Base-by-base conservation (phyloP, 1,140 invertebrate genomes). In the Cyrtorhinus lividipennis region DNA sequence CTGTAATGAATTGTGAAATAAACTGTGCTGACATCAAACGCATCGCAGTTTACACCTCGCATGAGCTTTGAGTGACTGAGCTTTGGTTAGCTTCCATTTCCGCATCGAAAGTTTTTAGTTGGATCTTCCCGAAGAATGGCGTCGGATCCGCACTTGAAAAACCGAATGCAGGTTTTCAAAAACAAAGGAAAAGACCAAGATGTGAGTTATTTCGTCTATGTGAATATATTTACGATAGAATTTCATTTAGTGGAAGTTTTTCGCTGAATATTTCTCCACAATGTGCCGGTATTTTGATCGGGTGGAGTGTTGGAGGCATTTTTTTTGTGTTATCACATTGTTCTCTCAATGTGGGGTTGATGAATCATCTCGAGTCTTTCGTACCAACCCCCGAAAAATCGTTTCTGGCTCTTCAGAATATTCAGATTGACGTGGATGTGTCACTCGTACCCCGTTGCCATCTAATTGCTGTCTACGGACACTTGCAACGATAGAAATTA, bases 181-280 rank as follows among this genome's bases (percentile, higher is more conserved):
- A 94, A 95, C 80, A 93, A 93, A 83, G 91, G 91, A 70, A 95
- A 94, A 81, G 91, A 95, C 81, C 88, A 91, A 76, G 92, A 95
- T 79, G 92, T 95, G 80, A 87, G 88, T 86, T n/a, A 78, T 61
- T 38, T 8, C 15, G 5, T 38, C 30, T 38, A 38, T 38, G 5
- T 38, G n/a, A n/a, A n/a, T n/a, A n/a, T n/a, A n/a, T n/a, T 5
- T 23, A 24, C 48, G 48, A n/a, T 12, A 56, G n/a, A 12, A 48
- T 66, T 58, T 24, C 15, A 27, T 45, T 15, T 10, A 60, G 24
- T 61, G 1, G 22, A 56, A 20, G 10, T 56, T 10, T 12, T 56
- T 56, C 48, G 48, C 48, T 10, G 5, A 20, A n/a, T n/a, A n/a
- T n/a, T n/a, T n/a, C n/a, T n/a, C n/a, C n/a, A n/a, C n/a, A n/a